Base-by-base conservation (phyloP, 2,888 invertebrate genomes). In the Hanleya hanleyi region DNA sequence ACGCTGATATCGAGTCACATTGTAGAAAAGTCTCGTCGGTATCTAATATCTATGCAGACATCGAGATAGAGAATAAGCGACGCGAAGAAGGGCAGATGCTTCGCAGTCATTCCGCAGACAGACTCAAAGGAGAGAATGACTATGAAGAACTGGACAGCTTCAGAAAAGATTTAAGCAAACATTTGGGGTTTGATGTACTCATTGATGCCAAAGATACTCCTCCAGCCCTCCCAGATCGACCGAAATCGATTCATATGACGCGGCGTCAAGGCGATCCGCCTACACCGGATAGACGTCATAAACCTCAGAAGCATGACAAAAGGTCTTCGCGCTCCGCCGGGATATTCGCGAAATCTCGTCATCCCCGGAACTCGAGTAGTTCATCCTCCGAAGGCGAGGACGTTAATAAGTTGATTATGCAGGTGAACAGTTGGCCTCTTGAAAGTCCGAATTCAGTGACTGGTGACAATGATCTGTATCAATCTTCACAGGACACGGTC, bases 61-160 rank as follows among this genome's bases (percentile, higher is more conserved):
- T 57, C 29, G 26, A 22, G 1, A 32, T 32, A 29, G 57, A 57
- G 4, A 5, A 2, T 22, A 15, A 4, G 57, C 22, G 2, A 2
- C 57, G 26, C 12, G 29, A 15, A 26, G 4, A 2, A 7, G 26
- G 29, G 4, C 22, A 29, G 29, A 22, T 57, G 12, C 57, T 15
- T 15, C 22, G 57, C 15, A 57, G 57, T 26, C 26, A 29, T 32
- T 57, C 57, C 22, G 22, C 32, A 4, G 57, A 57, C 57, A 57
- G 57, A 9, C 3, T 22, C 15, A 57, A 29, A 32, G 3, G 57
- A 15, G 57, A 57, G 29, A 57, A 57, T 57, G 57, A 57, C 32
- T 57, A 57, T 26, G 57, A 57, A 26, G 57, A 57, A 57, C 32
- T 57, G 57, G 57, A 57, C 57, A 57, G 26, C 29, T 57, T 57